Conservation (phyloP, 2,113 vertebrate species). For the Mus spicilegus region DNA sequence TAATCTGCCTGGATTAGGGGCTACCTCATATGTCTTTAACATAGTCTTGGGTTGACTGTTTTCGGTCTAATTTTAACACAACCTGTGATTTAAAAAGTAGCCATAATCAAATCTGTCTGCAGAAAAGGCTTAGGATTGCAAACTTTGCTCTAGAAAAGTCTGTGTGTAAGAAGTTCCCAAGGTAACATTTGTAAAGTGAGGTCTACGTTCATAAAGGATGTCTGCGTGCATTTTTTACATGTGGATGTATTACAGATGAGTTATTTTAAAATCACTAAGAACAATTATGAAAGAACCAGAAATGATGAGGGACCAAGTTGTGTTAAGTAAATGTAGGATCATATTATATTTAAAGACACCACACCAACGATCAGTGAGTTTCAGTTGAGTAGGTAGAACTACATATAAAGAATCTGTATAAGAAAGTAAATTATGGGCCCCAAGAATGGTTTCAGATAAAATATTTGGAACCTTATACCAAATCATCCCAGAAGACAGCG, state of each 20-base stretch:
- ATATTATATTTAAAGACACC: not conserved
- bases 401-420: not conserved
- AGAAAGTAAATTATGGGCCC: not conserved
- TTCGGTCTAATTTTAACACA: not conserved
- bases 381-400: not conserved
- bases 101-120: not conserved
- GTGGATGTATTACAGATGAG: not conserved
- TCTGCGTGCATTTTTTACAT: not conserved
- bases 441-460: not conserved
- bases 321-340: not conserved
- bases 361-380: not conserved
- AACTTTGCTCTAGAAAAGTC: not conserved
- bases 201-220: not conserved
- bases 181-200: no score
- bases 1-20: not conserved
- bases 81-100: not conserved
- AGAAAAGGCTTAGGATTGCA: not conserved
- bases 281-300: slow-evolving; percentile 9
- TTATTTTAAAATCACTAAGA: not conserved
- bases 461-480: not conserved
- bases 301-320: not conserved
- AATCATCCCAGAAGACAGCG: not conserved
- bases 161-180: no score
- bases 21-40: not conserved
- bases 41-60: not conserved